Evolutionary conservation across 2,888 invertebrate species (phyloP), one percentile per base, ranked within the genome.

Genomic region (Cactoblastis cactorum): DNA sequence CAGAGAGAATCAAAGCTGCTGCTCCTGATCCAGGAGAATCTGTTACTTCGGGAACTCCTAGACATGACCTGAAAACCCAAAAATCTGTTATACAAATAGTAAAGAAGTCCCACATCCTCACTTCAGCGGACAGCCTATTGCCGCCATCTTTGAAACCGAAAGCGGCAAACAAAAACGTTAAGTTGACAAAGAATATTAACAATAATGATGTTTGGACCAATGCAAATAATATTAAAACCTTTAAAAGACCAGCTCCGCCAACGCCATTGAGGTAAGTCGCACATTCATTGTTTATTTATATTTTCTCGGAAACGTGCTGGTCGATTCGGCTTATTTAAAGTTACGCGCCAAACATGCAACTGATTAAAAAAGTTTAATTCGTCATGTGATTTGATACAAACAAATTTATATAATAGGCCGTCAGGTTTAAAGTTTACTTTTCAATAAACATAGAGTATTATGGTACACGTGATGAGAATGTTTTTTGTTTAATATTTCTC

Each of bases 131-230:
- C n/a, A 80, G 70, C 39, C 54, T 83, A 45, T 53, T 85, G 51
- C 87, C 85, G 58, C 83, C 86, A 57, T 71, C 83, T 61, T 70
- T 87, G 52, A 84, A 74, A 62, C 79, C 80, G 9, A 79, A 75
- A 59, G 56, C 66, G 24, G 53, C 64, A 17, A 84, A 80, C 28
- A 77, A 70, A 59, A 69, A 71, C 47, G 65, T 80, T 35, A 83
- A 80, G 69, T 54, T 77, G 22, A 77, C 78, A 22, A 86, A 86
- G 60, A 83, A 79, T 66, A 78, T 88, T n/a, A 89, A 89, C 54
- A 89, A 88, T 61, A 88, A 88, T 61, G 79, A 80, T 58, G 77
- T 84, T 51, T 88, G 87, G 87, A 74, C 82, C 1, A 78, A 77
- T 55, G 76, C 78, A 17, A 80, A 77, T 63, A 77, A 80, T 49